Evolutionary conservation across 2,888 invertebrate species (phyloP), one percentile per base, ranked within the genome.

Genomic region (Eupelmus urozonus): DNA sequence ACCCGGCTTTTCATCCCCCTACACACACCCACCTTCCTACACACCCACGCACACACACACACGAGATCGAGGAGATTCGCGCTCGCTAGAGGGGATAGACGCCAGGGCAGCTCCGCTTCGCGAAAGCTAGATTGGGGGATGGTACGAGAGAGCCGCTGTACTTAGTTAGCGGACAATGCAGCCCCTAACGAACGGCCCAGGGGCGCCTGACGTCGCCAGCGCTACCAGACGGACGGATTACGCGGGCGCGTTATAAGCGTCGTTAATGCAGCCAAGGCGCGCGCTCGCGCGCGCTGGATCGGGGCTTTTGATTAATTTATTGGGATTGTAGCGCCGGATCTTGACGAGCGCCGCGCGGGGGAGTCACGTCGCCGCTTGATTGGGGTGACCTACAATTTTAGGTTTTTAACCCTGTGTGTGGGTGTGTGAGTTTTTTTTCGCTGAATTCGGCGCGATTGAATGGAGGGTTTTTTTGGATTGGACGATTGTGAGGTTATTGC

Each of bases 111-210:
- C n/a, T n/a, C n/a, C n/a, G n/a, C n/a, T n/a, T n/a, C n/a, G n/a
- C n/a, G 65, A 49, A 25, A 25, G 27, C 16, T 34, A 57, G 69
- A 51, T 29, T 20, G 66, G 34, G 69, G 25, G 69, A 20, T 23
- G 42, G 65, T 2, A 51, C 2, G 2, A 29, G 0, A 51, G 34
- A 76, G 84, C 84, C 86, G 85, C 85, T 87, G 88, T 88, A 89
- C 89, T 89, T 89, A 88, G 89, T 89, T 89, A 89, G 86, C 88
- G 89, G 89, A 89, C 89, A 89, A 89, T 89, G 89, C 87, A 85
- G 87, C 87, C 87, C 86, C 88, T 89, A 89, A 89, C 88, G 89
- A 89, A 89, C 89, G 88, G 88, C 88, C 88, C 84, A 87, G 88
- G 87, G 88, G 89, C n/a, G n/a, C n/a, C n/a, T n/a, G n/a, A n/a